Evolutionary conservation across 2,888 invertebrate genomes (phyloP).

Genomic region (Lasioglossum lativentre): DNA sequence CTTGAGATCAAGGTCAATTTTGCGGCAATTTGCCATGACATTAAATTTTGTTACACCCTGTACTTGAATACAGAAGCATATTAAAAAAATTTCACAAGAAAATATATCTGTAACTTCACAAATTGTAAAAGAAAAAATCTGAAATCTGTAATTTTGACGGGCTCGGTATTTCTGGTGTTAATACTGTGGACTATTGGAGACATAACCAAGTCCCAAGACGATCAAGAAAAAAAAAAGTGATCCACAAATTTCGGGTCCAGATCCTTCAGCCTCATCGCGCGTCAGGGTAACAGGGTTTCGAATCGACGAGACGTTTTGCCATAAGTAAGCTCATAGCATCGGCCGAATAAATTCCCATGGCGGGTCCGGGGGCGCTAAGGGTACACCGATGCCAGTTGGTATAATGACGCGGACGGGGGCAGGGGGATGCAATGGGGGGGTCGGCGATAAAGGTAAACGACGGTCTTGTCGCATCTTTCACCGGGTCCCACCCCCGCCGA

Average conservation of each 20-base stretch:
- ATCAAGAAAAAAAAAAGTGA: not conserved
- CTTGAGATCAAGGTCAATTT: no score
- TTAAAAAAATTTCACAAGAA: no score
- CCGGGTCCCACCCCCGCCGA: constrained; percentile 2
- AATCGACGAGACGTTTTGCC: constrained; percentile 26
- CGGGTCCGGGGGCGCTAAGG: constrained; percentile 18
- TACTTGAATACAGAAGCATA: no score
- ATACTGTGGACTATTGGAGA: no score
- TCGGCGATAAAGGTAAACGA: constrained; percentile 69
- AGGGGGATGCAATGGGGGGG: constrained; percentile 45
- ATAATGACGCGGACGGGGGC: constrained; percentile 51
- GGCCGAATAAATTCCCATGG: constrained; percentile 53
- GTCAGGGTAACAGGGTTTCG: constrained; percentile 11
- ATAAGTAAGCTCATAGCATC: constrained; percentile 32
- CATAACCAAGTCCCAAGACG: not conserved
- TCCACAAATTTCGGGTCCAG: not conserved
- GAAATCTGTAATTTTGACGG: no score
- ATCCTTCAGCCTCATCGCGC: not conserved
- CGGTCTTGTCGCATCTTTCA: constrained; percentile 70
- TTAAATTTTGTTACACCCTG: no score
- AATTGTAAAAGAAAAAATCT: no score
- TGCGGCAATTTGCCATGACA: no score
- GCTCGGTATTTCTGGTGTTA: no score
- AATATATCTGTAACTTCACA: no score
- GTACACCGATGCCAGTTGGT: constrained; percentile 25